These are phyloP conservation scores for Pithys albifrons DNA, from an alignment of 2,113 vertebrate genomes.

Conservation along the genomic window DNA sequence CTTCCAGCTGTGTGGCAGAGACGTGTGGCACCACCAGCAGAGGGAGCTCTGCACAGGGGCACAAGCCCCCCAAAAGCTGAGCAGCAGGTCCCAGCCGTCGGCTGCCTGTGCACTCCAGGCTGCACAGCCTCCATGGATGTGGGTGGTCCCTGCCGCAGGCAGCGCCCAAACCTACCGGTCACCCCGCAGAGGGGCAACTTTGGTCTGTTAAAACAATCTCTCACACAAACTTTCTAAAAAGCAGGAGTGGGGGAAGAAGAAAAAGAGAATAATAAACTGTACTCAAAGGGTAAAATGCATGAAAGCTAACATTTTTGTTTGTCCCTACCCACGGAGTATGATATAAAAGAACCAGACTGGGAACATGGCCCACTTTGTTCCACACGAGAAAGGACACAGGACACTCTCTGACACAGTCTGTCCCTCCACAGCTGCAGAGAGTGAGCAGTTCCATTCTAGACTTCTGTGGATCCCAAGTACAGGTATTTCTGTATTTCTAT, in stretches of 20 bases:
- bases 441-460: not conserved
- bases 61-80: not conserved
- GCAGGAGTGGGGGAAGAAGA: not conserved
- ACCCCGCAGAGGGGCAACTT: not conserved
- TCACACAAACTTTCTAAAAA: not conserved
- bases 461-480: not conserved
- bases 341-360: not conserved
- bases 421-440: not conserved
- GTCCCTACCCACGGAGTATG: not conserved
- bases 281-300: not conserved
- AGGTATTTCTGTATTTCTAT: not conserved
- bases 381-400: not conserved
- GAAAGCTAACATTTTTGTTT: not conserved
- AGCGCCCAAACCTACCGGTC: rapidly evolving
- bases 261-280: not conserved
- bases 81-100: not conserved
- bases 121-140: not conserved
- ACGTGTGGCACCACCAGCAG: not conserved
- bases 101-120: not conserved
- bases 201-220: not conserved
- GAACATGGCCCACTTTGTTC: not conserved
- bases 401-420: not conserved
- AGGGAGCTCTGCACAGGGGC: not conserved
- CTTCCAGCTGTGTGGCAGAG: not conserved
- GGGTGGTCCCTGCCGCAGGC: rapidly evolving